Base-by-base conservation (phyloP, 35 echinoderm and acorn worm genomes). In the Eucidaris tribuloides region DNA sequence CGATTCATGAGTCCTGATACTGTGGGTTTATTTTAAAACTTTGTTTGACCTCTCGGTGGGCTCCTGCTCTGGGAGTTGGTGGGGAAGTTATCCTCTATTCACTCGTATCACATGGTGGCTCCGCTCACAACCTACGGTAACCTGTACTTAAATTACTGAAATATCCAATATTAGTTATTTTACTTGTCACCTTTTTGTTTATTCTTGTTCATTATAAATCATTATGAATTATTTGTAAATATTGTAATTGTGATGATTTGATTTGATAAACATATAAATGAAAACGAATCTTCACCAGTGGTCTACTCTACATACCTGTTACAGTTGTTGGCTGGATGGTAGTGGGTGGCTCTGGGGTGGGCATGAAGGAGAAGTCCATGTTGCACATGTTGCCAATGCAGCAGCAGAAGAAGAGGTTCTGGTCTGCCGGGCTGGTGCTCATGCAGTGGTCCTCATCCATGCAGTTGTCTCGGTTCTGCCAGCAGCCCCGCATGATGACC, bases 301-400 rank as follows among this genome's bases (percentile, higher is more conserved):
- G n/a, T n/a, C n/a, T n/a, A n/a, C n/a, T n/a, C n/a, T n/a, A n/a
- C 46, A 52, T 7, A 58, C 77, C 62, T 83, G 62, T 64, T 15
- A 65, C 42, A 4, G 50, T n/a, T 23, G 58, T 65, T 41, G 49
- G 62, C 20, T 55, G 24, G 32, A 85, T 40, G 9, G 82, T 79
- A 14, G 81, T 57, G 31, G 37, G 5, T n/a, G 88, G 82, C n/a
- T 41, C 60, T 23, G 82, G 82, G 6, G 76, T 45, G 17, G 88
- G 88, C 19, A 84, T 44, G 65, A 85, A 72, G 7, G 55, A 56
- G 72, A 91, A 91, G 17, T 91, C 39, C 24, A 65, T 58, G 59
- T 92, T 92, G 79, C 90, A 92, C 37, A 83, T 62, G 41, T 87
- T 79, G 14, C 90, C 90, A 6, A 82, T 77, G 38, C 90, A 92